Conservation (phyloP, 2,113 vertebrate species). For the Balaenoptera acutorostrata region DNA sequence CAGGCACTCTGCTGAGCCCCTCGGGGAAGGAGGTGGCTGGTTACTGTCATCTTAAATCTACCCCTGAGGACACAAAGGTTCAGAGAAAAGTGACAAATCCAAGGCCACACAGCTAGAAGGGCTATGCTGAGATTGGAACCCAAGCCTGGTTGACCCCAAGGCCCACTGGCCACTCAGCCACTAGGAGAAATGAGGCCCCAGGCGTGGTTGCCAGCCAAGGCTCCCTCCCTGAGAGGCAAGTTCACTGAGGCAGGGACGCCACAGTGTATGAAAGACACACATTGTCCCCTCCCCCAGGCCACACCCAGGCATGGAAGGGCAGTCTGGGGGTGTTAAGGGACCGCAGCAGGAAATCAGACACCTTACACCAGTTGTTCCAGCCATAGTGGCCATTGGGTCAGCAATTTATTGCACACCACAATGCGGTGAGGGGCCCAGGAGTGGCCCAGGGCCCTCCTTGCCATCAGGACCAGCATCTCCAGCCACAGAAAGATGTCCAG, state of each 20-base stretch:
- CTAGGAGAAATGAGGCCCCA: not conserved
- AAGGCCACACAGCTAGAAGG: not conserved
- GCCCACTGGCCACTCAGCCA: not conserved
- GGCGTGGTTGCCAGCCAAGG: not conserved
- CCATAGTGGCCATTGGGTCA: not conserved
- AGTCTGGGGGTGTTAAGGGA: not conserved
- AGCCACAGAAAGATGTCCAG: not conserved
- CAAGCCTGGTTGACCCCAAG: not conserved
- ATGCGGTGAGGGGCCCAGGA: not conserved
- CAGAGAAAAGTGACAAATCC: not conserved
- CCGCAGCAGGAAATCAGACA: not conserved
- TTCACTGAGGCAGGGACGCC: not conserved
- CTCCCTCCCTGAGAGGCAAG: not conserved
- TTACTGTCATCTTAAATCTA: not conserved
- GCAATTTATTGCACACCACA: conserved; percentile 59
- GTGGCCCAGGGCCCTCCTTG: not conserved
- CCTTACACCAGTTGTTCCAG: conserved; percentile 30
- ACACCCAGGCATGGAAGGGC: not conserved
- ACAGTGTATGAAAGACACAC: not conserved
- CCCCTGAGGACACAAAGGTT: not conserved
- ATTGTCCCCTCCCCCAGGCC: not conserved
- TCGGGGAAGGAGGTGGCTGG: not conserved
- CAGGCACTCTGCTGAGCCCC: not conserved
- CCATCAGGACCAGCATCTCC: not conserved
- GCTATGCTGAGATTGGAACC: not conserved